These are phyloP conservation scores for Schizothorax lantsangensis DNA, from an alignment of 2,797 vertebrate genomes.

Conservation along the genomic window DNA sequence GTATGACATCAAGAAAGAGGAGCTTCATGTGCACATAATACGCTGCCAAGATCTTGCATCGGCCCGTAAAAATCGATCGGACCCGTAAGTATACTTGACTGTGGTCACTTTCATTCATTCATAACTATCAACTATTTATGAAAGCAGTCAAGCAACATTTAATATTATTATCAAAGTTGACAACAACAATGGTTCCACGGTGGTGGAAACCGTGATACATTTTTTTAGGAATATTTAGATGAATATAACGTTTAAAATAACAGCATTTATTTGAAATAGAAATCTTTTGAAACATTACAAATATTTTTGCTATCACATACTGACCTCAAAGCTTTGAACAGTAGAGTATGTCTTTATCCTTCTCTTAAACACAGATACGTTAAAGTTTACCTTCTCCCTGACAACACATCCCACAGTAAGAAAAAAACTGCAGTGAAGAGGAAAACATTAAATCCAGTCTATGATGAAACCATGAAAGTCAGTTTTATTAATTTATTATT, in stretches of 20 bases:
- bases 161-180: not conserved
- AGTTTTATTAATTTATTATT: not conserved
- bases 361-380: slow-evolving; percentile 84
- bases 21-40: slow-evolving; percentile 85
- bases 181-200: not conserved
- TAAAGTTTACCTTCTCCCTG: slow-evolving; percentile 93
- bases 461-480: slow-evolving; percentile 90
- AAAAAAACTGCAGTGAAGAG: slow-evolving; percentile 91
- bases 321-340: not conserved
- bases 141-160: not conserved
- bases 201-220: not conserved
- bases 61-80: slow-evolving; percentile 85
- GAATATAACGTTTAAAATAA: not conserved
- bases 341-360: not conserved
- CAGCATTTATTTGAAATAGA: not conserved
- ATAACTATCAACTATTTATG: not conserved
- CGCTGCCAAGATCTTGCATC: slow-evolving; percentile 89
- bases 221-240: not conserved
- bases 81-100: slow-evolving; percentile 87
- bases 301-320: not conserved
- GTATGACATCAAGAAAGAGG: slow-evolving; percentile 81
- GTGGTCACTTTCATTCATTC: not conserved
- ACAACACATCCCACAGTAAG: slow-evolving; percentile 91
- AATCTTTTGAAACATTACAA: not conserved
- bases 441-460: slow-evolving; percentile 90